Evolutionary conservation across 2,888 invertebrate genomes (phyloP), one percentile per base, ranked within the genome.

Genomic region (Chrysodeixis includens): DNA sequence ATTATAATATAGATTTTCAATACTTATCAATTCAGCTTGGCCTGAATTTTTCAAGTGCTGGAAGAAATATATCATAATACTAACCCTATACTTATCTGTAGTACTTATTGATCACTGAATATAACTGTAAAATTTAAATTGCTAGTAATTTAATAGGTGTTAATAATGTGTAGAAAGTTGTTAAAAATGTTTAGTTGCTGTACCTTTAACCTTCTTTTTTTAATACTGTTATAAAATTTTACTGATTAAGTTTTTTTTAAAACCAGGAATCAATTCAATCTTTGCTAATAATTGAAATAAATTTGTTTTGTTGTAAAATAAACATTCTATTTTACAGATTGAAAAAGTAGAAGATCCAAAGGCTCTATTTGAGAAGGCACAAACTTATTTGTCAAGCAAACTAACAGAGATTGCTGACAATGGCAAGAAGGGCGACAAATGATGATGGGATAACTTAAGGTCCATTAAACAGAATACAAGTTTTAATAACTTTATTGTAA

Each of bases 321-420:
- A 40, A n/a, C n/a, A 40, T 40, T 40, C 14, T n/a, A 7, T 82
- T 78, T 74, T 95, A 64, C 92, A 98, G 98, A 96, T 98, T 74
- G 98, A 98, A 8, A 96, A 97, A 88, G 97, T 98, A 6, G 98
- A 98, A 91, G 97, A 98, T 79, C 99, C 98, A 4, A 91, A 94
- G 69, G 97, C 96, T 79, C 86, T 98, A 81, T 92, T 97, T 84
- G 96, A 97, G 73, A 97, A 97, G 90, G 88, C 97, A 52, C 97
- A 96, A 88, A 96, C 96, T 61, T 97, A 96, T 87, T 90, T 97
- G 22, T 97, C 98, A 75, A 95, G 96, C 71, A 97, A 98, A 93
- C 88, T 93, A 66, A 85, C 83, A 52, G 95, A 89, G 85, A 68
- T 79, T 30, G 83, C 10, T 1, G 74, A 82, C 71, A 79, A 84